These are phyloP conservation scores for Phlogophora meticulosa DNA, from an alignment of 2,888 invertebrate species.

Conservation along the genomic window DNA sequence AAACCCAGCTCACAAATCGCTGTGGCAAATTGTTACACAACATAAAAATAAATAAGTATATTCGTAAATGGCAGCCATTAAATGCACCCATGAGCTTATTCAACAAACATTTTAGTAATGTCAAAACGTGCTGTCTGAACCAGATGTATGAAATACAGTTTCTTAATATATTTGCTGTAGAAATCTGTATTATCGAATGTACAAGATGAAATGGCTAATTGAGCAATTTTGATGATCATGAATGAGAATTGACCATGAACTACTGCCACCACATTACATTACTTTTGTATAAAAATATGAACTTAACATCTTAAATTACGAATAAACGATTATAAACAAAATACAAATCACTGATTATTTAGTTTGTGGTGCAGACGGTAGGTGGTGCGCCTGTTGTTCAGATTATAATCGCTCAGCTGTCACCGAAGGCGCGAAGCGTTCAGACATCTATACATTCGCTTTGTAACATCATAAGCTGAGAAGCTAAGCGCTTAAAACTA, in stretches of 20 bases:
- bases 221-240: constrained; percentile 64
- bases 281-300: constrained; percentile 59
- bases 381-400: constrained; percentile 32
- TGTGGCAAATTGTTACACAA: constrained; percentile 23
- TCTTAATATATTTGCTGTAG: constrained; percentile 3
- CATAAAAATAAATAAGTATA: constrained; percentile 22
- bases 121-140: background rate
- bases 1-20: constrained; percentile 57
- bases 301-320: constrained; percentile 59
- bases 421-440: constrained; percentile 50
- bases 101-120: constrained; percentile 1
- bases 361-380: constrained; percentile 46
- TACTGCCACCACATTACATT: constrained; percentile 49
- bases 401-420: constrained; percentile 45
- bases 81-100: constrained; percentile 27
- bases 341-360: constrained; percentile 50
- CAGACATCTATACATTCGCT: constrained; percentile 61
- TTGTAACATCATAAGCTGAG: constrained; percentile 57
- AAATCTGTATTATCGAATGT: constrained; percentile 47
- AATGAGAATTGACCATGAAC: constrained; percentile 56
- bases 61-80: constrained; percentile 27
- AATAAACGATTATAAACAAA: constrained; percentile 56
- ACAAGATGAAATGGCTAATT: constrained; percentile 61
- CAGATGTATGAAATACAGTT: constrained; percentile 5
- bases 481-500: constrained; percentile 70